phyloP scores from a whole-genome alignment of 2,797 vertebrate species.

The Manis pentadactyla region DNA sequence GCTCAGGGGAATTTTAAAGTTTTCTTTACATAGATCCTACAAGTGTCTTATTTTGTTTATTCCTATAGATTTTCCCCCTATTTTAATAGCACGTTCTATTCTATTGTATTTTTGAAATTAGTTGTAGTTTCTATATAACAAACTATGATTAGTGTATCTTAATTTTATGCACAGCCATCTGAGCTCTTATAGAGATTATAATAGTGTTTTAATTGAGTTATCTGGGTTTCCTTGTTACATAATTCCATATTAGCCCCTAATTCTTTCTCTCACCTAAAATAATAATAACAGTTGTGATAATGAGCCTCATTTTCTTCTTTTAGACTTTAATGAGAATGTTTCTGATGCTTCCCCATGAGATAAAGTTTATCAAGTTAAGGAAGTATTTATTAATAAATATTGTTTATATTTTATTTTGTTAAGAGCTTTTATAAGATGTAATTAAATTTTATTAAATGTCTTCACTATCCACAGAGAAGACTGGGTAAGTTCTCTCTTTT shows the following conservation, averaged over 20 bases:
- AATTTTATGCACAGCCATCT: background rate
- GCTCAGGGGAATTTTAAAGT: background rate
- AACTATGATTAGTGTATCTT: background rate
- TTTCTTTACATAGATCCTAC: background rate
- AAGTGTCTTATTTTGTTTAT: background rate
- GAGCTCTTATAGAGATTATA: background rate
- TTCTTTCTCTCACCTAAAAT: background rate
- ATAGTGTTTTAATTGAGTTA: background rate
- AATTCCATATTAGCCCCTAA: background rate
- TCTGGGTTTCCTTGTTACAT: background rate
- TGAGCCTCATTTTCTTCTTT: background rate
- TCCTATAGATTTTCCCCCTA: background rate
- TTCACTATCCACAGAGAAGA: background rate
- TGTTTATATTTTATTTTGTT: background rate
- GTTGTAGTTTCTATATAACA: background rate
- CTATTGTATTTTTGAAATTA: background rate
- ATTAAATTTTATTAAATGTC: background rate
- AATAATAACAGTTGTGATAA: background rate
- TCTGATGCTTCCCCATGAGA: background rate
- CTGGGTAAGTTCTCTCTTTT: background rate
- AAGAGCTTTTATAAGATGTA: background rate
- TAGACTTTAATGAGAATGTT: background rate
- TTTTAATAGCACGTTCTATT: background rate
- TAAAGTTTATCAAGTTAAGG: background rate
- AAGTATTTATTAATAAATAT: background rate